Base-by-base conservation (phyloP, 1,140 invertebrate genomes). In the Philopotamus ludificatus region DNA sequence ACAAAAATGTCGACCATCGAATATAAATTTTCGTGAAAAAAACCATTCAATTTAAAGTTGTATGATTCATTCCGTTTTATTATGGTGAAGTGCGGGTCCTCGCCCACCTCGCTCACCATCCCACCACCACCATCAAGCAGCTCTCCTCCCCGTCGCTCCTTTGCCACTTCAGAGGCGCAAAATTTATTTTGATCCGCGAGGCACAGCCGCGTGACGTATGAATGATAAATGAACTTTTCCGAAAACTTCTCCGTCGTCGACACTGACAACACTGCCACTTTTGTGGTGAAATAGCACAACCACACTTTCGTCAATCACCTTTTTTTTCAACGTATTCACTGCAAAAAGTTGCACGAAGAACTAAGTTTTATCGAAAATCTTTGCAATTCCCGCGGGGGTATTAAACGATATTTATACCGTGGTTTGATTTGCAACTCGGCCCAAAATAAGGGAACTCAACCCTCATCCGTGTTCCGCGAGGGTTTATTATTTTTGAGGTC, bases 151-250 rank as follows among this genome's bases (percentile, higher is more conserved):
- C 47, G 15, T 49, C 54, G 34, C 34, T 16, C 26, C 51, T 16
- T 58, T 3, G n/a, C n/a, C n/a, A n/a, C 41, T 58, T 15, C 28
- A 54, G 39, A 26, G 41, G 39, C 53, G 59, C 51, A 49, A 68
- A 68, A 68, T 68, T 54, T 68, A 65, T 57, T 69, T 66, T 66
- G 67, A 69, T 65, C 67, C 67, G 57, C 58, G 58, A 62, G 53
- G 58, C 47, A 54, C 47, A 21, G n/a, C 28, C 53, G 41, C 57
- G 57, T 69, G 67, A 69, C 67, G 63, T 66, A 69, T 69, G 67
- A 69, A 69, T 69, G 63, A 69, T 69, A 69, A 69, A 69, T 69
- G 67, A 69, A 61, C 63, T 57, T 63, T 49, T 49, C 22, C 34
- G 62, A 62, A 63, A 57, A 23, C 63, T 63, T 21, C 15, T 26